Evolutionary conservation across 2,113 vertebrate genomes (phyloP), one percentile per base, ranked within the genome.

Genomic region (Circaetus cinerascens): DNA sequence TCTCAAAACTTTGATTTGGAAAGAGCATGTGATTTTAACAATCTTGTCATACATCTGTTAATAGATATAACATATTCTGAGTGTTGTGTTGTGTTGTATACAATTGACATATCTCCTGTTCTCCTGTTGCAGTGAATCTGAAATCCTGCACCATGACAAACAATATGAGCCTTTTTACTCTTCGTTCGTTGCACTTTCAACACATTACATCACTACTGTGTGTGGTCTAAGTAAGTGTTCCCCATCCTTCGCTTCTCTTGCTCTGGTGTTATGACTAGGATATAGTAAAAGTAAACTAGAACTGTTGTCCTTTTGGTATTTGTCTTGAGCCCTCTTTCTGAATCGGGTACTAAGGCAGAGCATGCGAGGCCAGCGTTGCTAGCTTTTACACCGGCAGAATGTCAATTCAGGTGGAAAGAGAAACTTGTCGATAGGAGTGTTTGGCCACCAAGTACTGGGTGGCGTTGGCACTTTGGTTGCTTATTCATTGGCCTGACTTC

Each of bases 121-220:
- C 83, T 97, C 94, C 96, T 83, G 0, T 97, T 92, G 56, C 98
- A 99, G 99, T 95, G 99, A 99, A 93, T 99, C 99, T 17, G 99
- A 99, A 97, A 99, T 99, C 98, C 98, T 99, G 97, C 99, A 99
- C 96, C 99, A 99, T 0, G 99, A 99, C 98, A 99, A 99, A 98
- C 99, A 99, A 83, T 99, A 99, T 13, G 99, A 99, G 98, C 99
- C 99, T 11, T 99, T 99, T 98, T 99, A 99, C 98, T 99, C 99
- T 1, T 99, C 99, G 43, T 99, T 99, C 9, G 99, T 99, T 97
- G 99, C 99, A 7, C 99, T 99, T 79, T 99, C 99, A 92, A 99
- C 99, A 7, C 99, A 99, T 98, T 99, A 99, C 98, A 99, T 99
- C 98, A 99, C 99, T 94, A 99, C 99, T 63, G 99, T 99, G 81